Conservation (phyloP, 2,797 vertebrate species). For the Manis javanica region DNA sequence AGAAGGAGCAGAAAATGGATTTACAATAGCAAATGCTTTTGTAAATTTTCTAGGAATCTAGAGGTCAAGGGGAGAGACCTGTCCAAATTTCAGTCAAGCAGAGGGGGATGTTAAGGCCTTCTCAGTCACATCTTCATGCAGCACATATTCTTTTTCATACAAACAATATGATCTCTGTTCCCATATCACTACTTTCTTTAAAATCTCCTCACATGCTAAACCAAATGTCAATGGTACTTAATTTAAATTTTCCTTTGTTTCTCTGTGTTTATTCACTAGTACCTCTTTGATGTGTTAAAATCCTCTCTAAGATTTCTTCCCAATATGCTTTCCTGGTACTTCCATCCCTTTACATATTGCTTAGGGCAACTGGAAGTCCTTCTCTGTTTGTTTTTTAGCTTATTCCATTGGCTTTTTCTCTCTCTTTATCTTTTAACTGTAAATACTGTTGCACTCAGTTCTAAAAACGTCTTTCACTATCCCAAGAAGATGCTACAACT, state of each 20-base stretch:
- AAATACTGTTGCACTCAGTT: neutral
- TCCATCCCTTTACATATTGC: neutral
- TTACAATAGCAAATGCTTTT: neutral
- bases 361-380: neutral
- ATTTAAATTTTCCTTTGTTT: neutral
- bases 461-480: neutral
- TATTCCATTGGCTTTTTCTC: neutral
- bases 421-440: neutral
- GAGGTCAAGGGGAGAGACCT: neutral
- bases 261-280: neutral
- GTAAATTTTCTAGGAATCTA: neutral
- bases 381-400: neutral
- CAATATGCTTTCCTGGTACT: neutral
- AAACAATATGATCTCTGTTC: neutral
- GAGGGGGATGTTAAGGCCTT: neutral
- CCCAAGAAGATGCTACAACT: neutral
- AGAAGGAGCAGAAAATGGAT: neutral
- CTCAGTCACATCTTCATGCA: constrained; percentile 15
- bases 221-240: neutral
- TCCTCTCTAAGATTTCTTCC: neutral
- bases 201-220: neutral
- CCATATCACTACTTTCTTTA: neutral
- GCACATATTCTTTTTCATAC: neutral
- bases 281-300: neutral
- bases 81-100: neutral